Conservation (phyloP, 1,140 invertebrate genomes). For the Pemphigus obesinymphae region DNA sequence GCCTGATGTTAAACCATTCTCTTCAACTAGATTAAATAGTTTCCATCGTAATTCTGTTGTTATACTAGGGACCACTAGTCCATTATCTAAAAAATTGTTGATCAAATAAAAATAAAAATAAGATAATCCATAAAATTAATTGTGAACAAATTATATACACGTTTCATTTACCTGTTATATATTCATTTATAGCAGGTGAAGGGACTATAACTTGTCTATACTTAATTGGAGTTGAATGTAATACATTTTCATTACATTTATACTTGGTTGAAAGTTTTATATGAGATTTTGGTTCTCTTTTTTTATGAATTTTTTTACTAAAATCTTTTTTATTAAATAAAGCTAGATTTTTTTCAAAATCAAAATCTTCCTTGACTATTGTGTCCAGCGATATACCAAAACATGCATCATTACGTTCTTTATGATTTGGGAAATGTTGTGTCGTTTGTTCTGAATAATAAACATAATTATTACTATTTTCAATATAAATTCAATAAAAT, state of each 20-base stretch:
- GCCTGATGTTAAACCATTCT: constrained; percentile 63
- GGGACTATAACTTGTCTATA: constrained; percentile 70
- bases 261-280: constrained; percentile 55
- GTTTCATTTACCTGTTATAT: constrained; percentile 65
- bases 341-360: constrained; percentile 89
- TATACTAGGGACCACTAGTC: constrained; percentile 72
- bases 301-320: constrained; percentile 37
- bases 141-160: background rate
- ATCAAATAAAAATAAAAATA: background rate
- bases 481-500: no score
- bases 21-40: constrained; percentile 63
- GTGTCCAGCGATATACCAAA: constrained; percentile 61
- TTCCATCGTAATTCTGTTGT: constrained; percentile 61
- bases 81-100: constrained; percentile 58
- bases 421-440: constrained; percentile 51
- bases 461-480: no score
- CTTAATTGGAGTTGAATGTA: constrained; percentile 61
- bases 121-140: background rate
- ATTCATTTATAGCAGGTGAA: constrained; percentile 60
- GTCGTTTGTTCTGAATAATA: constrained; percentile 48
- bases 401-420: constrained; percentile 57
- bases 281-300: constrained; percentile 61
- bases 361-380: constrained; percentile 71
- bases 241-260: constrained; percentile 80
- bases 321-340: constrained; percentile 75